phyloP scores from a whole-genome alignment of 2,797 vertebrate genomes.

The Pipistrellus pygmaeus region DNA sequence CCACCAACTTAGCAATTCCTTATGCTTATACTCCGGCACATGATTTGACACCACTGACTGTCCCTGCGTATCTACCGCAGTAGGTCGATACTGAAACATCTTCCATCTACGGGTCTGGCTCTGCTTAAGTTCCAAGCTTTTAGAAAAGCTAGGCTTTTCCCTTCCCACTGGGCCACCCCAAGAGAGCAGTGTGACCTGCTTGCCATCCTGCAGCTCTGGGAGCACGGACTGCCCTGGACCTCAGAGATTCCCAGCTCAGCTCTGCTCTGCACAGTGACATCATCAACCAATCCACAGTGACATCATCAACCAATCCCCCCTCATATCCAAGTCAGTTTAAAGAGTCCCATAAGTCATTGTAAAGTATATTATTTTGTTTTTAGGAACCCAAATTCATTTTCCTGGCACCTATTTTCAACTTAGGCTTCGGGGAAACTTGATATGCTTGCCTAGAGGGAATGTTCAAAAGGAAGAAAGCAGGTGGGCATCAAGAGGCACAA shows the following conservation, averaged over 20 bases:
- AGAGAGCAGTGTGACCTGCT: not conserved
- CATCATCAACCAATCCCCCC: not conserved
- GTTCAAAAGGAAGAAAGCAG: not conserved
- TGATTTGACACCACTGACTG: not conserved
- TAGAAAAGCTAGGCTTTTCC: not conserved
- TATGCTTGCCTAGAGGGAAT: not conserved
- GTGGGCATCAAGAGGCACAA: not conserved
- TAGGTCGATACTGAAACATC: not conserved
- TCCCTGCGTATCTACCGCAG: not conserved
- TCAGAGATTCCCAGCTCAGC: not conserved
- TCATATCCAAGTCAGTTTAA: not conserved
- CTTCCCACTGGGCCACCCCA: not conserved
- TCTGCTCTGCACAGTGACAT: not conserved
- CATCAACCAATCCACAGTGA: not conserved
- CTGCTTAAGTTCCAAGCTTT: not conserved
- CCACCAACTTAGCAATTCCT: not conserved
- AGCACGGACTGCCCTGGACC: not conserved
- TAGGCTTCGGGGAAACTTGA: slow-evolving; percentile 7
- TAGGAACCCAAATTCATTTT: not conserved
- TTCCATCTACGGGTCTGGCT: not conserved
- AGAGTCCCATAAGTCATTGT: not conserved
- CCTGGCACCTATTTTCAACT: slow-evolving; percentile 8
- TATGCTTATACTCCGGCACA: not conserved
- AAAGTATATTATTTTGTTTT: slow-evolving; percentile 16
- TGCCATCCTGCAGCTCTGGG: not conserved